Percentiles rank a stretch among this genome's conserved stretches.
These are phyloP conservation scores for Andricus curvator DNA, from an alignment of 2,888 invertebrate species.

Conservation along the genomic window DNA sequence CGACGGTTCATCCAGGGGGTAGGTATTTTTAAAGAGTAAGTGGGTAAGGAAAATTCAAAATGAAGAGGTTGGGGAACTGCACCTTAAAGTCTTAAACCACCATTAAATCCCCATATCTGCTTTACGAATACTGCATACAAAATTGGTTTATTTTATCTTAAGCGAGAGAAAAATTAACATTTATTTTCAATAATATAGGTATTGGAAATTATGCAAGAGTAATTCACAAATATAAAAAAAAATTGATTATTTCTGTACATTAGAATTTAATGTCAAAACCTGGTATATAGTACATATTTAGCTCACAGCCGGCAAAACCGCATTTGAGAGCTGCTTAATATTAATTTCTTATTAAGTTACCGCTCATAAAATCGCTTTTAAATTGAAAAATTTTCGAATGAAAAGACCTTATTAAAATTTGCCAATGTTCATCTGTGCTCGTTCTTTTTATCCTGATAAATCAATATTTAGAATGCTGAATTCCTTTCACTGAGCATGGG, in stretches of 20 bases:
- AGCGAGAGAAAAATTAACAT: too few relatives aligned
- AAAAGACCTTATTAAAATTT: background rate
- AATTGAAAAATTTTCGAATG: background rate
- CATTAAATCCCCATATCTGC: background rate
- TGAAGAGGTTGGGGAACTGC: background rate
- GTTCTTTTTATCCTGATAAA: background rate
- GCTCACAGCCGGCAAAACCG: fast-evolving
- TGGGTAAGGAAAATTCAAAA: background rate
- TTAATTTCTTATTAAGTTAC: background rate
- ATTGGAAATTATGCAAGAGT: too few relatives aligned
- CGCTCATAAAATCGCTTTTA: background rate
- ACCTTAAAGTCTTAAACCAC: slow-evolving; percentile 17
- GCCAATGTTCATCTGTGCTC: background rate
- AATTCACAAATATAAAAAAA: too few relatives aligned
- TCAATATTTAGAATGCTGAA: background rate
- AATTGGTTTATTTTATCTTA: background rate
- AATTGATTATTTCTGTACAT: too few relatives aligned
- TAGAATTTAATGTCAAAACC: too few relatives aligned
- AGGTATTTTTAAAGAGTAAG: slow-evolving; percentile 1
- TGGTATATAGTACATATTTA: too few relatives aligned
- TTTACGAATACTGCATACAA: slow-evolving; percentile 9
- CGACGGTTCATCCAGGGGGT: slow-evolving; percentile 4
- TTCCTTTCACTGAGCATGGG: background rate
- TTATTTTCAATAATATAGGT: too few relatives aligned
- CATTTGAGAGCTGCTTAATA: background rate